These are phyloP conservation scores for Rhopilema esculentum DNA, from an alignment of 30 jellyfish, hydroid and myxozoan genomes.

Conservation along the genomic window DNA sequence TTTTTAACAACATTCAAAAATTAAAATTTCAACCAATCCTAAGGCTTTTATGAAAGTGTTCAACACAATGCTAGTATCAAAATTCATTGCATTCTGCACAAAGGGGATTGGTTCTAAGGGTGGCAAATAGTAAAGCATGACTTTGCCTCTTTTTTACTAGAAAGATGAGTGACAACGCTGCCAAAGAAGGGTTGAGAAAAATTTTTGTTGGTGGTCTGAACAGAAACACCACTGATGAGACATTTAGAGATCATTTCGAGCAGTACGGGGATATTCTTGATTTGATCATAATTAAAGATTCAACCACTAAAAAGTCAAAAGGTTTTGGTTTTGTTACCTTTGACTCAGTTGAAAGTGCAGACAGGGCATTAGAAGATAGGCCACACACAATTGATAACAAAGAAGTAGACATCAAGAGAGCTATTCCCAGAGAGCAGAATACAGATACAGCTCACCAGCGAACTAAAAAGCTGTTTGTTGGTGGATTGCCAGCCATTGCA, in stretches of 20 bases:
- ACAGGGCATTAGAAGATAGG: constrained; percentile 63
- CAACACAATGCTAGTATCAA: no score
- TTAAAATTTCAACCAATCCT: no score
- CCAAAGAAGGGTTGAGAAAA: constrained; percentile 75
- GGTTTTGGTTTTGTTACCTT: constrained; percentile 93
- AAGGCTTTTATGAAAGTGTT: no score
- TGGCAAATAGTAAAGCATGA: background rate
- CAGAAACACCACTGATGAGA: constrained; percentile 77
- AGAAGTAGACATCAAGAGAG: constrained; percentile 83
- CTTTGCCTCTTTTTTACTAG: background rate
- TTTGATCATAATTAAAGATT: constrained; percentile 74
- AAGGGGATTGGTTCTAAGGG: background rate
- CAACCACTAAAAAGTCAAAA: constrained; percentile 55
- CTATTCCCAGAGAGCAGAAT: constrained; percentile 84
- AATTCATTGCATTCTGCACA: no score
- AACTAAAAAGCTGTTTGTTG: constrained; percentile 78
- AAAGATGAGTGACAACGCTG: constrained; percentile 24
- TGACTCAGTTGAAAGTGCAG: constrained; percentile 71
- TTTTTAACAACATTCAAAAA: no score
- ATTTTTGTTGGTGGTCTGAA: constrained; percentile 83
- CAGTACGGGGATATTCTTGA: constrained; percentile 80
- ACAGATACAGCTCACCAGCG: constrained; percentile 78
- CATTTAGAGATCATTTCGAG: constrained; percentile 57
- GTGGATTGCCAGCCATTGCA: constrained; percentile 74
- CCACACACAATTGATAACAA: constrained; percentile 83